Evolutionary conservation across 2,888 invertebrate genomes (phyloP).

Genomic region (Drosophila rellima): DNA sequence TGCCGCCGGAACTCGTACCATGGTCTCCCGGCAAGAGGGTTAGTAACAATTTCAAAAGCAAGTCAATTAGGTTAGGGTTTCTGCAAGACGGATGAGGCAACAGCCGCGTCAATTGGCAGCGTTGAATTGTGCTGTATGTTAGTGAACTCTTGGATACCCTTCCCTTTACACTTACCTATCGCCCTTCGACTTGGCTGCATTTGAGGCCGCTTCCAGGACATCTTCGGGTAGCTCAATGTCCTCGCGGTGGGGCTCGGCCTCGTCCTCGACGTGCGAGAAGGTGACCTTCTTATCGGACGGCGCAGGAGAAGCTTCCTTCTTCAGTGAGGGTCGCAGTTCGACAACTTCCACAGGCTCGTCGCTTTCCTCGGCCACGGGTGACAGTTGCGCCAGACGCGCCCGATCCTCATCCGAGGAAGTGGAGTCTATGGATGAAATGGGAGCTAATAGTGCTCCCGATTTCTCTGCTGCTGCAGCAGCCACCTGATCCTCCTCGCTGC

Average conservation of each 20-base stretch:
- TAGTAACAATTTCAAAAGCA: slow-evolving; percentile 83
- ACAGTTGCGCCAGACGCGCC: slow-evolving; percentile 71
- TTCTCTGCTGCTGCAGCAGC: slow-evolving; percentile 50
- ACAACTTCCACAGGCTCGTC: slow-evolving; percentile 64
- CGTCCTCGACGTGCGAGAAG: slow-evolving; percentile 86
- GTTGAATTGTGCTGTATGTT: slow-evolving; percentile 52
- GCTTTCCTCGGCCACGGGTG: slow-evolving; percentile 83
- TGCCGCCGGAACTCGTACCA: slow-evolving; percentile 40
- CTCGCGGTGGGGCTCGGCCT: slow-evolving; percentile 83
- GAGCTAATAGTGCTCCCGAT: slow-evolving; percentile 75
- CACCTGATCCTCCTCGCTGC: slow-evolving; percentile 84
- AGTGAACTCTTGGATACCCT: slow-evolving; percentile 45
- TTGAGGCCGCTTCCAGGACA: slow-evolving; percentile 80
- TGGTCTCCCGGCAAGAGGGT: slow-evolving; percentile 70
- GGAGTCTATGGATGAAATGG: slow-evolving; percentile 85
- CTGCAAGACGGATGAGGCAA: slow-evolving; percentile 74
- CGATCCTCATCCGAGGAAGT: slow-evolving; percentile 85
- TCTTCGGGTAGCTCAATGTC: slow-evolving; percentile 84
- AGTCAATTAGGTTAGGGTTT: slow-evolving; percentile 75
- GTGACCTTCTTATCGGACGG: slow-evolving; percentile 86
- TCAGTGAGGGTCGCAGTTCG: slow-evolving; percentile 78
- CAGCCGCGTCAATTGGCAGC: slow-evolving; percentile 25
- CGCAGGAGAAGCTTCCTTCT: slow-evolving; percentile 86
- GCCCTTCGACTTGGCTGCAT: slow-evolving; percentile 83
- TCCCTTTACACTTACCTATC: slow-evolving; percentile 86